These are phyloP conservation scores for Steinernema feltiae DNA, from an alignment of 1,140 invertebrate genomes.

Conservation along the genomic window DNA sequence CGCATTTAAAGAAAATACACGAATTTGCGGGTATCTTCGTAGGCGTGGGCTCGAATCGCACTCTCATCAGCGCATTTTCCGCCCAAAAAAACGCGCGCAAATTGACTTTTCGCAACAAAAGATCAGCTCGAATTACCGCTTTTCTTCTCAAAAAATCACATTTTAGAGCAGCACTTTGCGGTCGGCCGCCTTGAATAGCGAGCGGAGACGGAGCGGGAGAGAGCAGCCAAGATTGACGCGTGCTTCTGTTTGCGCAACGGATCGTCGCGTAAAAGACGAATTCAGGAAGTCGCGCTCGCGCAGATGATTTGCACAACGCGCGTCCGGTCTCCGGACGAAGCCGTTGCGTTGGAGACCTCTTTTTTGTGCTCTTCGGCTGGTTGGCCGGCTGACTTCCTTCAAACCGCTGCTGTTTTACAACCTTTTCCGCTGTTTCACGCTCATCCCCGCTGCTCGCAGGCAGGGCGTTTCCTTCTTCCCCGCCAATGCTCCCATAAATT, in stretches of 20 bases:
- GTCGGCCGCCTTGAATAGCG: no score
- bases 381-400: neutral
- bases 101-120: no score
- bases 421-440: neutral
- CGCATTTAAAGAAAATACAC: no score
- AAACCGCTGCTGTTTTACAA: neutral
- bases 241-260: neutral
- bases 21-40: no score
- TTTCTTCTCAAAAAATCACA: neutral
- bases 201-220: no score
- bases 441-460: neutral
- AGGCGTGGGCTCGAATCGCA: no score
- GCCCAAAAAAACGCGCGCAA: no score
- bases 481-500: slow-evolving; percentile 5
- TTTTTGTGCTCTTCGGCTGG: neutral
- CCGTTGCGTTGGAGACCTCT: neutral
- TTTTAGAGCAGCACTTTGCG: no score
- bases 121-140: no score
- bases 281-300: neutral
- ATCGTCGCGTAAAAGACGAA: neutral
- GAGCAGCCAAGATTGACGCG: no score
- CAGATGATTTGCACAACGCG: no score
- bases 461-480: neutral
- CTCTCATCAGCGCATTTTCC: no score
- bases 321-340: neutral